Percentiles rank a stretch among this genome's conserved stretches.
Conservation (phyloP, 2,888 invertebrate genomes). For the Volucella zonaria region DNA sequence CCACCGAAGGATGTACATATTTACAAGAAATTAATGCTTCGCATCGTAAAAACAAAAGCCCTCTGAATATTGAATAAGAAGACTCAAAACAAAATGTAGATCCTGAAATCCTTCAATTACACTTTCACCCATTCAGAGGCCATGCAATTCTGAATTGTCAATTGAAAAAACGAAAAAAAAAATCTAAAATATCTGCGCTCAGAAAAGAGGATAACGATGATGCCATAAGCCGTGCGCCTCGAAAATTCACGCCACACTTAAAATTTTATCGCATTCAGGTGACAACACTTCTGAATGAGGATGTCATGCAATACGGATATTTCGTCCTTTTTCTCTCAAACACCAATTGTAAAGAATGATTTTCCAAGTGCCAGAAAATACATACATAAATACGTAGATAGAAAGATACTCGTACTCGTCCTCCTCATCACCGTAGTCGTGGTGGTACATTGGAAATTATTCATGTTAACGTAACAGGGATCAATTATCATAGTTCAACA, state of each 20-base stretch:
- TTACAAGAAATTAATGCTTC: conserved; percentile 40
- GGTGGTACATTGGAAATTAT: conserved; percentile 80
- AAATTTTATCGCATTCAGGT: conserved; percentile 65
- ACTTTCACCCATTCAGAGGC: conserved; percentile 53
- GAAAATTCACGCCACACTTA: conserved; percentile 63
- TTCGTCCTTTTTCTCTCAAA: conserved; percentile 4
- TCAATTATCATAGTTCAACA: conserved; percentile 83
- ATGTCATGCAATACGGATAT: conserved; percentile 45
- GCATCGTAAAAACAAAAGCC: conserved; percentile 43
- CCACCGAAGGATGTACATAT: conserved; percentile 52
- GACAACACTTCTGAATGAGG: conserved; percentile 43
- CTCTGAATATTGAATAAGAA: conserved; percentile 17
- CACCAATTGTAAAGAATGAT: conserved; percentile 32
- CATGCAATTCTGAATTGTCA: conserved; percentile 29
- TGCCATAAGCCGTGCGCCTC: conserved; percentile 65
- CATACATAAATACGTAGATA: conserved; percentile 50
- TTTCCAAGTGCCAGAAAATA: conserved; percentile 17
- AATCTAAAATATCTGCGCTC: neutral
- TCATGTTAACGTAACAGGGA: conserved; percentile 83
- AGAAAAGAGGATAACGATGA: conserved; percentile 69
- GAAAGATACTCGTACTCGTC: conserved; percentile 36
- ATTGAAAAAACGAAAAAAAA: conserved; percentile 37
- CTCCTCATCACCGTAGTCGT: conserved; percentile 34
- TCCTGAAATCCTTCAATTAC: conserved; percentile 41
- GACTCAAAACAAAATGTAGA: neutral